Conservation (phyloP, 1,140 invertebrate species). For the Hycleus phaleratus region DNA sequence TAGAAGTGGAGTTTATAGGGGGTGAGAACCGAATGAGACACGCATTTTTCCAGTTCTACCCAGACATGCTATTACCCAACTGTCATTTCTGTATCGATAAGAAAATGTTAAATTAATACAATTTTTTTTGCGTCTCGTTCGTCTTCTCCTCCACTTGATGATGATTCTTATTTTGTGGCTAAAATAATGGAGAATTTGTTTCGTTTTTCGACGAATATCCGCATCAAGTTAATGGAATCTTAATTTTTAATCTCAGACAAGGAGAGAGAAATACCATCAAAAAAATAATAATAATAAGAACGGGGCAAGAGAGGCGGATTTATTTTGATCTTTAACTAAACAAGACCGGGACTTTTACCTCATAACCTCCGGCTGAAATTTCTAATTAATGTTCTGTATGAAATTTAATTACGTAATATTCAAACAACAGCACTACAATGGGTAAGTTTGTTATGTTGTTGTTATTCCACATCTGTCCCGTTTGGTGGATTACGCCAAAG, state of each 20-base stretch:
- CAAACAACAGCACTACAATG: conserved; percentile 7
- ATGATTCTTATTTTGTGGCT: not conserved
- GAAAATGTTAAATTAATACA: conserved; percentile 3
- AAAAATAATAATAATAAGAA: too few species aligned
- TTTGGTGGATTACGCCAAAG: not conserved
- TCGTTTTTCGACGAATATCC: conserved; percentile 6
- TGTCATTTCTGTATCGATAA: conserved; percentile 7
- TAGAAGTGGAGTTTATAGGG: not conserved
- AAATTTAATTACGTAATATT: conserved; percentile 28
- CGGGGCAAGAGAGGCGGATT: not conserved
- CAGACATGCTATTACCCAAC: conserved; percentile 8
- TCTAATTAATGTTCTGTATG: conserved; percentile 29
- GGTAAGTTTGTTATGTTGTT: not conserved
- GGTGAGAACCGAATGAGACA: too few species aligned
- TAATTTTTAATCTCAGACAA: conserved; percentile 27
- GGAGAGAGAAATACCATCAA: not conserved
- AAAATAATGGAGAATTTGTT: not conserved
- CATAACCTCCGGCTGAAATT: conserved; percentile 26
- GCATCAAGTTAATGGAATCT: conserved; percentile 28
- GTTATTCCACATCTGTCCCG: not conserved
- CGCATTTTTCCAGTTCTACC: not conserved
- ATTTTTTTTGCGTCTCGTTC: not conserved
- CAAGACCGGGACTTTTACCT: conserved; percentile 23
- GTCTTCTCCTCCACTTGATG: not conserved
- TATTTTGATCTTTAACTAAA: conserved; percentile 26